phyloP scores from a whole-genome alignment of 2,888 invertebrate genomes.

The Archips crataeganus region DNA sequence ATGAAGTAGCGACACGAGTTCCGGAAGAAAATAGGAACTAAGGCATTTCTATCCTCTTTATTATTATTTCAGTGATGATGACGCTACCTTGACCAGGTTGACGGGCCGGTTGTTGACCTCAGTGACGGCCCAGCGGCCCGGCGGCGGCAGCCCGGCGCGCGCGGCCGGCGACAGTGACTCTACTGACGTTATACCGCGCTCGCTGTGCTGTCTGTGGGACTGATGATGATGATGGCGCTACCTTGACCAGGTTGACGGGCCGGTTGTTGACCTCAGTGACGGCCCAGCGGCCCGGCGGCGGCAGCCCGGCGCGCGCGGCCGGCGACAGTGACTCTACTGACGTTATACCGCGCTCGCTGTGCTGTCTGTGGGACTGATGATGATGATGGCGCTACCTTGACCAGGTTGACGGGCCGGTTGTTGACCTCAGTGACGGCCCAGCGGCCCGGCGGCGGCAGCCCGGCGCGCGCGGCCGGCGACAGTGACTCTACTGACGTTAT shows the following conservation, averaged over 20 bases:
- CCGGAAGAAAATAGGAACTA: too few species aligned
- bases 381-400: conserved; percentile 67
- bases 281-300: conserved; percentile 88
- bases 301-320: conserved; percentile 90
- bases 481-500: conserved; percentile 86
- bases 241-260: conserved; percentile 90
- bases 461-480: conserved; percentile 90
- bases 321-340: conserved; percentile 87
- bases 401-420: conserved; percentile 91
- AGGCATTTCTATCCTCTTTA: too few species aligned
- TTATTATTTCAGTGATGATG: too few species aligned
- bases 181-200: conserved; percentile 88
- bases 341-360: conserved; percentile 89
- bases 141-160: conserved; percentile 88
- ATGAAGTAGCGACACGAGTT: too few species aligned
- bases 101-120: conserved; percentile 96
- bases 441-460: conserved; percentile 86
- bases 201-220: too few species aligned
- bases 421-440: conserved; percentile 97
- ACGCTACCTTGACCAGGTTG: conserved; percentile 86
- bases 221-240: conserved; percentile 38
- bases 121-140: conserved; percentile 90
- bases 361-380: too few species aligned
- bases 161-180: conserved; percentile 88
- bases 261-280: conserved; percentile 96